Conservation (phyloP, 1,140 invertebrate genomes). For the Medauroidea extradentata region DNA sequence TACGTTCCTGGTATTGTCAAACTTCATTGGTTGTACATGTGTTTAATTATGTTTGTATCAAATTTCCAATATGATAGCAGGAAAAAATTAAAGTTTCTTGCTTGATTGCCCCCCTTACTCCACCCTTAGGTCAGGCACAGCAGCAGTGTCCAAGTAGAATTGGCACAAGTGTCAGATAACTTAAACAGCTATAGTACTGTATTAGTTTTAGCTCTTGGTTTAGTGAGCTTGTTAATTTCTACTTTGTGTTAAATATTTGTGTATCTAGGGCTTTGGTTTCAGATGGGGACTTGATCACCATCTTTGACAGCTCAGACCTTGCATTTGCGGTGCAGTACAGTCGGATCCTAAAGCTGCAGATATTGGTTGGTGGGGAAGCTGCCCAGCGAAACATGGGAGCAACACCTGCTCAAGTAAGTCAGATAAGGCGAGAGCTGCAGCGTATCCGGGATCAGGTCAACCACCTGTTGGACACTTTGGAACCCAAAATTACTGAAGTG, state of each 20-base stretch:
- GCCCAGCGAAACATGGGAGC: not conserved
- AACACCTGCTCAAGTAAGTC: conserved; percentile 38
- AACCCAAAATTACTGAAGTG: conserved; percentile 24
- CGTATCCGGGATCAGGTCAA: conserved; percentile 57
- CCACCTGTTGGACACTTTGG: conserved; percentile 52
- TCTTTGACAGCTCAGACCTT: conserved; percentile 69
- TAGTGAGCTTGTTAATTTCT: not conserved
- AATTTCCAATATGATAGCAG: too few relatives aligned
- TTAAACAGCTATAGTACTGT: not conserved
- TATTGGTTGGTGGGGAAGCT: conserved; percentile 44
- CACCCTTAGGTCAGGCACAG: too few relatives aligned
- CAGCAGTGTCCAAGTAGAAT: too few relatives aligned
- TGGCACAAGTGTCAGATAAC: too few relatives aligned
- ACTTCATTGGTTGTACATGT: too few relatives aligned
- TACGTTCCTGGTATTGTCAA: too few relatives aligned
- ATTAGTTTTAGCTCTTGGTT: not conserved
- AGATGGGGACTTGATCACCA: conserved; percentile 73
- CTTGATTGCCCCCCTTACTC: too few relatives aligned
- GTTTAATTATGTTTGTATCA: too few relatives aligned
- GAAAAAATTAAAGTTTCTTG: too few relatives aligned
- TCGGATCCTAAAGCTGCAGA: conserved; percentile 60
- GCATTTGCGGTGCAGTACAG: conserved; percentile 69
- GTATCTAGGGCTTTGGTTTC: too few relatives aligned
- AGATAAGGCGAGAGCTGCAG: conserved; percentile 52
- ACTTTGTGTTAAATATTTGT: too few relatives aligned